Conservation (phyloP, 2,888 invertebrate species). For the Cactoblastis cactorum region DNA sequence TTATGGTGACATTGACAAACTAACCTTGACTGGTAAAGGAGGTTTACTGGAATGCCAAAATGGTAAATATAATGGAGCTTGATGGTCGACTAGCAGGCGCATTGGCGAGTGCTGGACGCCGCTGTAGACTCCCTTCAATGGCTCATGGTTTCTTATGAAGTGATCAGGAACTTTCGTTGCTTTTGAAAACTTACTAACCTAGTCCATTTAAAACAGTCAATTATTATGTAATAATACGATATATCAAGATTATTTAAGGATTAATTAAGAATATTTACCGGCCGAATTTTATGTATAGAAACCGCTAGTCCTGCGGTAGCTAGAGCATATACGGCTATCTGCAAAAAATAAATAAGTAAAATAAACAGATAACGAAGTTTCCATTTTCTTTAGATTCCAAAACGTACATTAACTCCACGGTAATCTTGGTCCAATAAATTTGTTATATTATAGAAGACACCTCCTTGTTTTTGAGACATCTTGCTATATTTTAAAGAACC, state of each 20-base stretch:
- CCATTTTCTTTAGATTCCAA: not conserved
- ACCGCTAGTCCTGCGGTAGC: conserved; percentile 76
- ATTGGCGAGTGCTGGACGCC: conserved; percentile 74
- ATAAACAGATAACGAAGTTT: conserved; percentile 21
- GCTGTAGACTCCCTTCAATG: conserved; percentile 69
- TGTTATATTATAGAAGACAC: conserved; percentile 50
- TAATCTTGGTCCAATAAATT: conserved; percentile 64
- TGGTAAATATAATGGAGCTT: conserved; percentile 76
- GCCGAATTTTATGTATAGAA: conserved; percentile 79
- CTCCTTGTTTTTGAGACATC: conserved; percentile 56
- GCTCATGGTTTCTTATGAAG: conserved; percentile 74
- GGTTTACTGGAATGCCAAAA: conserved; percentile 72
- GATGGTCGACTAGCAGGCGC: conserved; percentile 76
- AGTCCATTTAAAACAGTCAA: conserved; percentile 31
- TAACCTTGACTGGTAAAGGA: conserved; percentile 74
- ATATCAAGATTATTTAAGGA: conserved; percentile 13
- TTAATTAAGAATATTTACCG: conserved; percentile 59
- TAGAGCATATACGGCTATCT: conserved; percentile 80
- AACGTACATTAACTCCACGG: conserved; percentile 69
- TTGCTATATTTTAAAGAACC: conserved; percentile 29
- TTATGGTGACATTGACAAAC: conserved; percentile 23
- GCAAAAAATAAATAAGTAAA: conserved; percentile 31
- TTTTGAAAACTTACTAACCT: conserved; percentile 82
- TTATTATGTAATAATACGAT: conserved; percentile 57
- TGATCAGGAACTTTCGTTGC: conserved; percentile 78